phyloP scores from a whole-genome alignment of 2,113 vertebrate species.

The Scartelaos histophorus region DNA sequence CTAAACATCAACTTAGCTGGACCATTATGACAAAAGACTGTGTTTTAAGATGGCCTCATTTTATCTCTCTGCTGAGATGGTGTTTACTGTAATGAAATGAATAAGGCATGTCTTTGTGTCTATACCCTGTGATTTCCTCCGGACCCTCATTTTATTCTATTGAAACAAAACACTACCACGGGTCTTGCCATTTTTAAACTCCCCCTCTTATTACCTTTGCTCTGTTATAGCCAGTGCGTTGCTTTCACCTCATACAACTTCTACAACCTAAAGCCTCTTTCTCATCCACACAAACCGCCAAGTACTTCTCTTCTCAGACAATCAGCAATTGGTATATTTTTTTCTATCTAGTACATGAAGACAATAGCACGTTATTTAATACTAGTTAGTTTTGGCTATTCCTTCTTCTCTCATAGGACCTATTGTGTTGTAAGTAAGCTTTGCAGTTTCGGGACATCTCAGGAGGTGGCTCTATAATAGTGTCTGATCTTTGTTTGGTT shows the following conservation, averaged over 20 bases:
- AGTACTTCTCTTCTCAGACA: constrained; percentile 69
- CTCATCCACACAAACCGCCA: constrained; percentile 49
- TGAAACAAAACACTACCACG: constrained; percentile 69
- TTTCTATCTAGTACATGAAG: constrained; percentile 45
- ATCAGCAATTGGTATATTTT: constrained; percentile 67
- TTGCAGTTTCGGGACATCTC: constrained; percentile 13
- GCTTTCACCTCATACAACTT: constrained; percentile 49
- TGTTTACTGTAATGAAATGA: constrained; percentile 56
- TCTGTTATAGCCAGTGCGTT: constrained; percentile 47
- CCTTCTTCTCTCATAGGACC: constrained; percentile 46
- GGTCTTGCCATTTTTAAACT: constrained; percentile 49
- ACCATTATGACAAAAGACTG: constrained; percentile 51
- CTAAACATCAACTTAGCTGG: constrained; percentile 43
- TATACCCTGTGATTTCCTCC: constrained; percentile 52
- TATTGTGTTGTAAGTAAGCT: constrained; percentile 33
- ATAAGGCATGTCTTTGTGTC: constrained; percentile 59
- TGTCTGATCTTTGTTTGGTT: constrained; percentile 14
- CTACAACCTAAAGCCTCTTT: constrained; percentile 61
- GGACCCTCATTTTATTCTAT: constrained; percentile 32
- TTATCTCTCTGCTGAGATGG: constrained; percentile 52
- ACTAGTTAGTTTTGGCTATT: constrained; percentile 46
- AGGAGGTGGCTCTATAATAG: constrained; percentile 20
- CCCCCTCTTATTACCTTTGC: constrained; percentile 28
- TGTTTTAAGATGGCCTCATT: constrained; percentile 44
- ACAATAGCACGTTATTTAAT: constrained; percentile 53